Evolutionary conservation across 2,797 vertebrate species (phyloP).

Genomic region (Coreius guichenoti): DNA sequence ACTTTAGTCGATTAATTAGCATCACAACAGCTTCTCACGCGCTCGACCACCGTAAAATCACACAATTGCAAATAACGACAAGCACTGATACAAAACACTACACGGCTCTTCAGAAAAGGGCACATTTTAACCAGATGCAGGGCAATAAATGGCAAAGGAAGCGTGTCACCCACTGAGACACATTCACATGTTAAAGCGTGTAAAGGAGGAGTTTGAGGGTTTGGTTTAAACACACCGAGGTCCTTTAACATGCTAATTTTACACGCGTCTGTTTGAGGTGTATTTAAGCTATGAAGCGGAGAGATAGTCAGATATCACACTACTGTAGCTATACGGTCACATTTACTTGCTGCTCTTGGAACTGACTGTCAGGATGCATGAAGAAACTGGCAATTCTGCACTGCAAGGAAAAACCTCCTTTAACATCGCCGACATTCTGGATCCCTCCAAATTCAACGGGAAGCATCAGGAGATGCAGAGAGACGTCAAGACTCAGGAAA

Average conservation of each 20-base stretch:
- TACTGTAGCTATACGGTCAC: not conserved
- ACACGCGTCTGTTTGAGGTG: slow-evolving; percentile 59
- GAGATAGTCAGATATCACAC: not conserved
- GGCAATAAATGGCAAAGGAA: slow-evolving; percentile 74
- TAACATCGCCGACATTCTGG: slow-evolving; percentile 78
- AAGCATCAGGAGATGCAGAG: slow-evolving; percentile 25
- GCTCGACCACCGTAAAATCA: slow-evolving; percentile 70
- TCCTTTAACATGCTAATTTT: slow-evolving; percentile 71
- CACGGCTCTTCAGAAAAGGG: slow-evolving; percentile 73
- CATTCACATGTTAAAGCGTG: slow-evolving; percentile 72
- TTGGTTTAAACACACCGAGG: slow-evolving; percentile 52
- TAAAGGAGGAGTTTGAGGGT: slow-evolving; percentile 47
- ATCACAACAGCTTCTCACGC: slow-evolving; percentile 76
- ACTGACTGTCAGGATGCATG: slow-evolving; percentile 64
- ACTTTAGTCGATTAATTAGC: slow-evolving; percentile 75
- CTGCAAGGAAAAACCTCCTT: slow-evolving; percentile 65
- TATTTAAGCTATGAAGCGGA: slow-evolving; percentile 20
- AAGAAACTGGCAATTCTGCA: slow-evolving; percentile 56
- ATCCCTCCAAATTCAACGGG: slow-evolving; percentile 74
- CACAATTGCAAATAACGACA: slow-evolving; percentile 77
- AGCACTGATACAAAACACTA: slow-evolving; percentile 72
- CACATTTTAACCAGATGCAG: slow-evolving; percentile 79
- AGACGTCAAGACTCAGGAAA: not conserved
- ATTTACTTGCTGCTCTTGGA: not conserved
- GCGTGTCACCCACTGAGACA: slow-evolving; percentile 64